Evolutionary conservation across 2,888 invertebrate species (phyloP).

Genomic region (Timema podura): DNA sequence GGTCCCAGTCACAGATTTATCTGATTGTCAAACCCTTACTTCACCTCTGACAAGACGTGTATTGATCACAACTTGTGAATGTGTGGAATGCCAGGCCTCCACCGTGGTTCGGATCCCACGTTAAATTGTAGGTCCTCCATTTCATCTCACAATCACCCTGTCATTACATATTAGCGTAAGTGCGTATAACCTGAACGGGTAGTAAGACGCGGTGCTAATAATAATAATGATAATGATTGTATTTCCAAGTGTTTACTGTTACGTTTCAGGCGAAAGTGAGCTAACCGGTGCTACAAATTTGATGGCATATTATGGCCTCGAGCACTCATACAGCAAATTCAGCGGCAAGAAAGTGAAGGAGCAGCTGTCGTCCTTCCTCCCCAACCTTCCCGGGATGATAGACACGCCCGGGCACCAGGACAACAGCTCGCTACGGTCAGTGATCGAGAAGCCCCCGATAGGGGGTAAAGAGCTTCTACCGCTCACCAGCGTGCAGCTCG

Average conservation of each 20-base stretch:
- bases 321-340: slow-evolving; percentile 97
- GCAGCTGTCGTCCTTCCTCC: slow-evolving; percentile 90
- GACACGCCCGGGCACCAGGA: slow-evolving; percentile 78
- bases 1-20: no score
- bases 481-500: slow-evolving; percentile 79
- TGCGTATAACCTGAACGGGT: no score
- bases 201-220: no score
- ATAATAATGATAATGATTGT: no score
- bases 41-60: no score
- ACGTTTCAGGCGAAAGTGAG: slow-evolving; percentile 75
- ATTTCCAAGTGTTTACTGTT: slow-evolving; percentile 26
- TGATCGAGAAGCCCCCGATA: slow-evolving; percentile 94
- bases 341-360: slow-evolving; percentile 95
- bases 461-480: slow-evolving; percentile 86
- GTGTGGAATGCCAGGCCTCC: no score
- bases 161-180: no score
- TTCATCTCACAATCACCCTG: no score
- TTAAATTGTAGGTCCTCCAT: no score
- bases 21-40: no score
- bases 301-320: slow-evolving; percentile 93
- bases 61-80: no score
- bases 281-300: slow-evolving; percentile 94
- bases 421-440: slow-evolving; percentile 85
- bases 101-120: no score
- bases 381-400: slow-evolving; percentile 90